Percentiles rank a stretch among this genome's conserved stretches.
Conservation (phyloP, 2,797 vertebrate genomes). For the Loriculus beryllinus region DNA sequence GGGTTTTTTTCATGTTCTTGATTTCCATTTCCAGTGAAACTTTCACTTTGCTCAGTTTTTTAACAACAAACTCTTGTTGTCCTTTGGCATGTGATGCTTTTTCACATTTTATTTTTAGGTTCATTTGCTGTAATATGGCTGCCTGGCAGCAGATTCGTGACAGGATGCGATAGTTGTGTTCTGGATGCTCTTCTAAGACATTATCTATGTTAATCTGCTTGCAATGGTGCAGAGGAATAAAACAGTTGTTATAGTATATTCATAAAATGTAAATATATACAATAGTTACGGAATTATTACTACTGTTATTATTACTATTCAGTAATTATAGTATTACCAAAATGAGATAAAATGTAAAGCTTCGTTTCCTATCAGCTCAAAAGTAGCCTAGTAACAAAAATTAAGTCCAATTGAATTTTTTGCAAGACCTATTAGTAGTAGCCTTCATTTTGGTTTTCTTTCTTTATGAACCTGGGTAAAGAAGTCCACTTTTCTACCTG, state of each 20-base stretch:
- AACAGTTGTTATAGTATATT: not conserved
- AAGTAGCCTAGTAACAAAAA: not conserved
- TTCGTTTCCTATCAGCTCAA: not conserved
- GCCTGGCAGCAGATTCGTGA: not conserved
- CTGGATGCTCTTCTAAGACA: not conserved
- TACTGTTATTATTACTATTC: not conserved
- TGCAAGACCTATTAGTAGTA: not conserved
- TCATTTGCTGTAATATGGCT: not conserved
- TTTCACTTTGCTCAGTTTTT: not conserved
- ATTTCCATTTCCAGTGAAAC: accelerated
- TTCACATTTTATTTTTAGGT: not conserved
- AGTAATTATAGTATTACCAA: not conserved
- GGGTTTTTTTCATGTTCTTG: not conserved
- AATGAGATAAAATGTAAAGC: not conserved
- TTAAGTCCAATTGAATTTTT: not conserved
- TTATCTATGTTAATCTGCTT: not conserved
- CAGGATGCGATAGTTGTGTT: not conserved
- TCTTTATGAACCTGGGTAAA: not conserved
- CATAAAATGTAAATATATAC: not conserved
- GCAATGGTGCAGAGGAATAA: not conserved
- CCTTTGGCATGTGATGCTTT: not conserved
- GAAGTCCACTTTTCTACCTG: not conserved
- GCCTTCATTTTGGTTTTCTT: not conserved
- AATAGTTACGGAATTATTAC: not conserved
- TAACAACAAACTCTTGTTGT: not conserved